A percentile compares a stretch with the other conserved stretches of the same genome.
These are phyloP conservation scores for Bubo bubo DNA, from an alignment of 2,113 vertebrate species.

Conservation along the genomic window DNA sequence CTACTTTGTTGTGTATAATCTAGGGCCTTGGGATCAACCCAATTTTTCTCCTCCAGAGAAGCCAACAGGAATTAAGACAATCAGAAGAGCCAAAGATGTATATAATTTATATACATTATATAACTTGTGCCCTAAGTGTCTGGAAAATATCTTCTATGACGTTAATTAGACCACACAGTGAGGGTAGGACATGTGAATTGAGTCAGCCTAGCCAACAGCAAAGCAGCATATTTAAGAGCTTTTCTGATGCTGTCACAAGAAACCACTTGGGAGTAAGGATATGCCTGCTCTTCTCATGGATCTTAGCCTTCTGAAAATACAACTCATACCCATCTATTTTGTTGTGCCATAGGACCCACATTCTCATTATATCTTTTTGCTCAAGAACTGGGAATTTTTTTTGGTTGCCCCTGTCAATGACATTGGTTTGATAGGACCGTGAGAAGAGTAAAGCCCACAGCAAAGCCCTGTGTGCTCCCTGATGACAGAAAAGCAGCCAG, in stretches of 20 bases:
- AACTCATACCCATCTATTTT: background rate
- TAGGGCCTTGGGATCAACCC: background rate
- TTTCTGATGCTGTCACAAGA: background rate
- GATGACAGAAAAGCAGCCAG: background rate
- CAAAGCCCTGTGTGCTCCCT: background rate
- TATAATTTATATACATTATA: background rate
- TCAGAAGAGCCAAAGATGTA: background rate
- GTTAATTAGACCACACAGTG: background rate
- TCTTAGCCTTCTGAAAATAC: background rate
- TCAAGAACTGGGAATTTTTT: background rate
- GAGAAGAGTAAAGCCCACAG: background rate
- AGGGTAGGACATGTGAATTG: background rate
- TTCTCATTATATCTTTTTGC: background rate
- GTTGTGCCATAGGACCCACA: background rate
- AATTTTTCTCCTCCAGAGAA: background rate
- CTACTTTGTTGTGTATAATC: background rate
- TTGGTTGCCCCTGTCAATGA: background rate
- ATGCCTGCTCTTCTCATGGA: background rate
- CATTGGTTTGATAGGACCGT: background rate
- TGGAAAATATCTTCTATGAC: background rate
- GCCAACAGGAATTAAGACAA: background rate
- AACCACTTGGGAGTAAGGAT: background rate
- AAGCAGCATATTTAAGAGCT: background rate
- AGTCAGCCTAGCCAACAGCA: background rate
- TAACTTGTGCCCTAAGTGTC: background rate